These are phyloP conservation scores for Sebastes minor DNA, from an alignment of 2,797 vertebrate species.

Conservation along the genomic window DNA sequence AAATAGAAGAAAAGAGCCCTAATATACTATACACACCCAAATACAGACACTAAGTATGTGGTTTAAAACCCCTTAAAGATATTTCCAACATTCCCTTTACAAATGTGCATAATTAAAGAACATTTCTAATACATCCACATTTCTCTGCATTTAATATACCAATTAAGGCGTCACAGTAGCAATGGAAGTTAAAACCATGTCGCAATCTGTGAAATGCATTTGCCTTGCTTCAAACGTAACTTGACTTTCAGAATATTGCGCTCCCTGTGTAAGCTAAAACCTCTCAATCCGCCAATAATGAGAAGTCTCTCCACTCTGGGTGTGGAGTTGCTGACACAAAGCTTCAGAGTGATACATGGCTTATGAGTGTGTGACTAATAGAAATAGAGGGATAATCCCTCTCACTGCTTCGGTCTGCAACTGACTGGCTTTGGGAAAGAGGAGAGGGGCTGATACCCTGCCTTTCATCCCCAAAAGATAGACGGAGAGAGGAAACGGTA, in stretches of 20 bases:
- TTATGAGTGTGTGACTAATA: conserved; percentile 80
- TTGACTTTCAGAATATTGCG: conserved; percentile 43
- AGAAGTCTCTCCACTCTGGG: conserved; percentile 67
- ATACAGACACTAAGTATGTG: neutral
- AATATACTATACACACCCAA: too few species aligned
- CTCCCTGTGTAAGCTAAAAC: conserved; percentile 61
- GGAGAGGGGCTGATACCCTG: conserved; percentile 46
- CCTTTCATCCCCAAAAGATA: conserved; percentile 63
- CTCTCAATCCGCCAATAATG: conserved; percentile 75
- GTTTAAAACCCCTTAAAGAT: neutral
- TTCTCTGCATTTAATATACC: conserved; percentile 23
- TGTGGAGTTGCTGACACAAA: conserved; percentile 78
- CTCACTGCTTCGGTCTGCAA: conserved; percentile 76
- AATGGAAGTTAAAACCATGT: conserved; percentile 18
- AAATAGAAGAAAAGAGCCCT: neutral
- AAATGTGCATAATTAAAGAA: conserved; percentile 10
- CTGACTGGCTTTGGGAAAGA: conserved; percentile 64
- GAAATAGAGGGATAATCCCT: conserved; percentile 79
- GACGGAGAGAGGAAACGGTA: conserved; percentile 29
- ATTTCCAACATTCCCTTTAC: neutral
- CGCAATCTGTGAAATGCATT: conserved; percentile 53
- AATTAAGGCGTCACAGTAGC: conserved; percentile 17
- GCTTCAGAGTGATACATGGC: conserved; percentile 77
- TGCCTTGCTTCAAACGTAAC: conserved; percentile 40
- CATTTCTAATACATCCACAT: neutral